Evolutionary conservation across 2,888 invertebrate genomes (phyloP), one percentile per base, ranked within the genome.

Genomic region (Lochmaea capreae): DNA sequence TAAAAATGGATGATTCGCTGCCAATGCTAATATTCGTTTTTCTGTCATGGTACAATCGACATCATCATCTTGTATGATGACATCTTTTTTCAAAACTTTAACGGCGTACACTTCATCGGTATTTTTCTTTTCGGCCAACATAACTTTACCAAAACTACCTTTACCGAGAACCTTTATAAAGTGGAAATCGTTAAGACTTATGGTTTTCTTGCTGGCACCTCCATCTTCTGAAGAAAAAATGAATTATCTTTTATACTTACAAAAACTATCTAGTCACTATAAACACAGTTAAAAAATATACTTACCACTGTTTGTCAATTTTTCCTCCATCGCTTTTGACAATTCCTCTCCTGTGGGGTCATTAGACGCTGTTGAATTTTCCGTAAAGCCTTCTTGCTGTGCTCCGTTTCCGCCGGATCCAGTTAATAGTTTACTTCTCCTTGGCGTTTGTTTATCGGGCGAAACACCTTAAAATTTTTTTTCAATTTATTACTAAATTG

Each of bases 11-110:
- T 99, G 99, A 79, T 94, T 95, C 77, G 98, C 98, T n/a, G 98
- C 97, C 85, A 99, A 90, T 68, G 97, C 96, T 83, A 99, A 90
- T 86, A 99, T 98, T 84, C 98, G 92, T 86, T 98, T 98, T 89
- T 99, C 99, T 76, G 98, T 98, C 94, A 99, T 97, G 72, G 98
- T 99, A 88, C 98, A 99, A 88, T 99, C 99, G 72, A 99, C 98
- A 89, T 99, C 99, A 87, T 99, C 99, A 88, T 99, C 98, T 89
- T 98, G 98, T 84, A 98, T 94, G 80, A 99, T 99, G 57, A 97
- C 97, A 89, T 98, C 97, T 88, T 99, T 99, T 90, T 98, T 98
- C 84, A 99, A 90, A 81, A 98, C 94, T 87, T 95, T 95, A 75
- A 95, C 93, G 12, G 95, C 95, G 86, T 94, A 95, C 80, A 95